Evolutionary conservation across 2,888 invertebrate species (phyloP), one percentile per base, ranked within the genome.

Genomic region (Coronaproctus castanopsis): DNA sequence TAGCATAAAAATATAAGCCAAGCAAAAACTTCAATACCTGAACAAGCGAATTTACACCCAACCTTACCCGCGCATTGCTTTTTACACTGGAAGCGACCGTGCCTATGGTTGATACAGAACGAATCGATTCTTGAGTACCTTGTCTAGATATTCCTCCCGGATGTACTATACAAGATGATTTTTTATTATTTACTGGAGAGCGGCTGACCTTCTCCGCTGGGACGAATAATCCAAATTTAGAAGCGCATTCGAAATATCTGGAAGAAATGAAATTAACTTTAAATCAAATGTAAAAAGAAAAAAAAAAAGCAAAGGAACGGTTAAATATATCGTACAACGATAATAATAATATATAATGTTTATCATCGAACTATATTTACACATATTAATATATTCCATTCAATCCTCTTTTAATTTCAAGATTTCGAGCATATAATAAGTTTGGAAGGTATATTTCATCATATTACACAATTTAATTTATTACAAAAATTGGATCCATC

Each of bases 231-330:
- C 97, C 97, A 74, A 85, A 87, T 69, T 87, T 84, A 50, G 87
- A 84, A 64, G 82, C 79, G 72, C 96, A 97, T 65, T 87, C 84
- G 75, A 97, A 97, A 76, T 97, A 97, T 75, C 95, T 90, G 73
- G 61, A 63, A n/a, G 20, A 55, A 19, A n/a, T n/a, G n/a, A n/a
- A n/a, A n/a, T n/a, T n/a, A n/a, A n/a, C n/a, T n/a, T n/a, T n/a
- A n/a, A n/a, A n/a, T n/a, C n/a, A n/a, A n/a, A n/a, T n/a, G n/a
- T n/a, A n/a, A n/a, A n/a, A n/a, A n/a, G n/a, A n/a, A n/a, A n/a
- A n/a, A n/a, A n/a, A n/a, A n/a, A n/a, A n/a, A n/a, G n/a, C n/a
- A n/a, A n/a, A n/a, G n/a, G n/a, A n/a, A n/a, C n/a, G n/a, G n/a
- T n/a, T n/a, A n/a, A n/a, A n/a, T n/a, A n/a, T n/a, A n/a, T n/a